phyloP scores from a whole-genome alignment of 1,140 invertebrate species.

The Phenacoccus solenopsis region DNA sequence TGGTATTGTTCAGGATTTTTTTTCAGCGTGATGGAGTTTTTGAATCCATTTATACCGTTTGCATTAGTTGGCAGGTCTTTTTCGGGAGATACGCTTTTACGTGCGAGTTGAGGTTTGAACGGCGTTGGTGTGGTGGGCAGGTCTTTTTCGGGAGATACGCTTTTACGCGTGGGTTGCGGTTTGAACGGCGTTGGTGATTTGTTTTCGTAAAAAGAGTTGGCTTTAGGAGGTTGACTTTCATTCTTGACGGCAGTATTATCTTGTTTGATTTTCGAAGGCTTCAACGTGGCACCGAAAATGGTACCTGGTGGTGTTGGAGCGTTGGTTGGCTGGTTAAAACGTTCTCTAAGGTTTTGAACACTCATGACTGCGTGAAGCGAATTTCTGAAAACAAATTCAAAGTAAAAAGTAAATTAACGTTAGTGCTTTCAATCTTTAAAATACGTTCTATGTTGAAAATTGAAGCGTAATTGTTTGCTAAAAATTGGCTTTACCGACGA shows the following conservation, averaged over 20 bases:
- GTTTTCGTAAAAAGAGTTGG: not conserved
- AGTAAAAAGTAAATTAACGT: too few relatives aligned
- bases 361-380: slow-evolving; percentile 21
- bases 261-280: not conserved
- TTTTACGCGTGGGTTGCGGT: not conserved
- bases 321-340: slow-evolving; percentile 20
- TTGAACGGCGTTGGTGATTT: not conserved
- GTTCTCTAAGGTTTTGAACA: slow-evolving; percentile 23
- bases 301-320: slow-evolving; percentile 19
- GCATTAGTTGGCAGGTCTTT: not conserved
- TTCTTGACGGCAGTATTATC: too few relatives aligned
- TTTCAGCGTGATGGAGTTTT: not conserved
- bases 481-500: too few relatives aligned
- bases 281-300: not conserved
- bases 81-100: not conserved
- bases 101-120: not conserved
- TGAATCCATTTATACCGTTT: not conserved
- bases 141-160: not conserved
- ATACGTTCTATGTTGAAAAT: too few relatives aligned
- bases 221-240: not conserved
- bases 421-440: too few relatives aligned
- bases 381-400: too few relatives aligned
- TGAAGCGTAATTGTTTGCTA: too few relatives aligned
- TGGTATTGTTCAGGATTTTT: not conserved
- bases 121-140: not conserved